Base-by-base conservation (phyloP, 2,888 invertebrate species). In the Polydrusus cervinus region DNA sequence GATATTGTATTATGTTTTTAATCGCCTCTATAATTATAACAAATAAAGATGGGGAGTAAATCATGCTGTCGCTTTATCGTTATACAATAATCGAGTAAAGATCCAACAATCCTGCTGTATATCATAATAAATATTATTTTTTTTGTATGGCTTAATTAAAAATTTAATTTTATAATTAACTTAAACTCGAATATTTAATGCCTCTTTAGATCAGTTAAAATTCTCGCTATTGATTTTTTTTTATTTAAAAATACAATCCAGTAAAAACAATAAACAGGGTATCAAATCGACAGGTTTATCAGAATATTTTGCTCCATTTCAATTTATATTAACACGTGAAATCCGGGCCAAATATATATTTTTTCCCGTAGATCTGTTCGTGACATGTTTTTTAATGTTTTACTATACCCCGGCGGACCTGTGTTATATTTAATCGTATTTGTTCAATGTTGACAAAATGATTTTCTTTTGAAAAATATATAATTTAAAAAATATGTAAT, bases 331-430 rank as follows among this genome's bases (percentile, higher is more conserved):
- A 34, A 10, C 61, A 51, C 49, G 45, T 49, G 34, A 43, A 61
- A 61, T 49, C 49, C 49, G 7, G 38, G 14, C 38, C 49, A 70
- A 38, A 61, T 61, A 61, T 70, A 61, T 57, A 61, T 70, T 70
- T 60, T 61, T 61, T 47, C 61, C 61, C 45, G 70, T 45, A 55
- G 45, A 61, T 70, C 70, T 70, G 70, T 20, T 70, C 6, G 38
- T 61, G 70, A 70, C 61, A 61, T 25, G 18, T 30, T 60, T 69
- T 60, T 38, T 38, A 60, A 61, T 43, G 61, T 45, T 61, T 70
- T 70, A 70, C 61, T 61, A 34, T 61, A 34, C 70, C 51, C 34
- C 55, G 14, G 34, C 30, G 14, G 34, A 8, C 34, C 55, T 34
- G 55, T 10, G 34, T 7, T 55, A 53, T 55, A 30, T 55, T 55